Evolutionary conservation across 2,888 invertebrate species (phyloP).

Genomic region (Pterostichus madidus): DNA sequence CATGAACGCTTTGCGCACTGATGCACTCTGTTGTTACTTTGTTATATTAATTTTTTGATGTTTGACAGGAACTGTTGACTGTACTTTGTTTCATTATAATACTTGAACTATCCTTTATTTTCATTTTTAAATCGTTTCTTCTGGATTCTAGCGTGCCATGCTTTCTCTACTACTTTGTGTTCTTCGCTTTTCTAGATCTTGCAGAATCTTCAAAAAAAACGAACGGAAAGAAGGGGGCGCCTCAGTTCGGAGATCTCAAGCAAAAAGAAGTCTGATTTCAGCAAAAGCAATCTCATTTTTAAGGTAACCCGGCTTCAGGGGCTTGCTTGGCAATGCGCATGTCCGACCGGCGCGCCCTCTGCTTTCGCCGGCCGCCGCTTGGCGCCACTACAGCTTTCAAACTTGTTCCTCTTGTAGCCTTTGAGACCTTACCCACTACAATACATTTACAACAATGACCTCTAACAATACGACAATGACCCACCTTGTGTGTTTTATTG

Average conservation of each 20-base stretch:
- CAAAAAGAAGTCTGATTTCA: slow-evolving; percentile 94
- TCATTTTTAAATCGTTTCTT: slow-evolving; percentile 74
- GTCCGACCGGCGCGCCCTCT: slow-evolving; percentile 77
- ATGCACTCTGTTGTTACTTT: slow-evolving; percentile 63
- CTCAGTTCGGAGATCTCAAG: slow-evolving; percentile 93
- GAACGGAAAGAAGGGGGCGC: slow-evolving; percentile 98
- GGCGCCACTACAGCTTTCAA: slow-evolving; percentile 42
- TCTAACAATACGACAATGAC: slow-evolving; percentile 8
- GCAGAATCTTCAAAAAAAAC: slow-evolving; percentile 99
- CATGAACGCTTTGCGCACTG: slow-evolving; percentile 60
- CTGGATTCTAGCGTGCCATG: slow-evolving; percentile 75
- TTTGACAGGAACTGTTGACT: slow-evolving; percentile 64
- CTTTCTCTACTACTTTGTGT: slow-evolving; percentile 89
- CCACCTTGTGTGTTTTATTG: slow-evolving; percentile 4
- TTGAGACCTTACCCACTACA: slow-evolving; percentile 38
- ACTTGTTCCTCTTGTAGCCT: slow-evolving; percentile 36
- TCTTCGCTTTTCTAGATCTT: slow-evolving; percentile 98
- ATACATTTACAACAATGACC: slow-evolving; percentile 31
- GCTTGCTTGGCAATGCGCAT: slow-evolving; percentile 74
- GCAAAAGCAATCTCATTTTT: slow-evolving; percentile 99
- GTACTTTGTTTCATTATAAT: slow-evolving; percentile 59
- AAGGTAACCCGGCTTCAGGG: slow-evolving; percentile 91
- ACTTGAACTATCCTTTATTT: slow-evolving; percentile 61
- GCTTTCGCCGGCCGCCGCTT: slow-evolving; percentile 73
- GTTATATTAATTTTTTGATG: slow-evolving; percentile 58